Percentiles rank a stretch among this genome's conserved stretches.
phyloP scores from a whole-genome alignment of 2,888 invertebrate genomes.

The Tetragonisca angustula region DNA sequence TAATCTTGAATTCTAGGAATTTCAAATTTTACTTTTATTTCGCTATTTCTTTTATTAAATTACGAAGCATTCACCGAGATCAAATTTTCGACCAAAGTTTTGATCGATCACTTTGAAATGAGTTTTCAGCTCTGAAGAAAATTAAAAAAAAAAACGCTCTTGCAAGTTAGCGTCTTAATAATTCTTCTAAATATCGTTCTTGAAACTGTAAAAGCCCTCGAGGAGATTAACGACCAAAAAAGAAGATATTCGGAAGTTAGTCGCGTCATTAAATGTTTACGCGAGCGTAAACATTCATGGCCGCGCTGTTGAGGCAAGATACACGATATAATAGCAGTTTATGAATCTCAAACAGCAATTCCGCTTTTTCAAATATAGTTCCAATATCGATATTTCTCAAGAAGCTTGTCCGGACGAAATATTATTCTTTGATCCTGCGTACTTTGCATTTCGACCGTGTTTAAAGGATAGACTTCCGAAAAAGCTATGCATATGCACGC shows the following conservation, averaged over 20 bases:
- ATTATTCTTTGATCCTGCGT: not conserved
- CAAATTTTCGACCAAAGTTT: not conserved
- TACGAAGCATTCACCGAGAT: not conserved
- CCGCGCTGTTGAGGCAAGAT: conserved; percentile 18
- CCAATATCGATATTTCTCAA: not conserved
- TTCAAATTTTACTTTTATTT: not conserved
- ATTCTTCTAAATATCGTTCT: conserved; percentile 25
- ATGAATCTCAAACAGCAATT: conserved; percentile 13
- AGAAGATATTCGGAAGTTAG: conserved; percentile 39
- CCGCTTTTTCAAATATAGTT: not conserved
- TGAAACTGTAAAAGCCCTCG: conserved; percentile 4
- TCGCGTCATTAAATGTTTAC: conserved; percentile 44
- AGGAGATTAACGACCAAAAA: conserved; percentile 24
- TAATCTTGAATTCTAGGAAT: not conserved
- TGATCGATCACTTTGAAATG: not conserved
- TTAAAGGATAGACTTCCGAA: not conserved
- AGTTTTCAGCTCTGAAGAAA: not conserved
- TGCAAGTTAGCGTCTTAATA: conserved; percentile 6
- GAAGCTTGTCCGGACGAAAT: not conserved
- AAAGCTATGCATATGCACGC: no score
- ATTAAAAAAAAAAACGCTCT: not conserved
- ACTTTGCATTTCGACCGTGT: not conserved
- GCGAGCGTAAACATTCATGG: conserved; percentile 42
- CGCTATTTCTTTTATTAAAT: no score
- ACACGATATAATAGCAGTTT: conserved; percentile 19